phyloP scores from a whole-genome alignment of 2,797 vertebrate species.

The Bovichtus diacanthus region DNA sequence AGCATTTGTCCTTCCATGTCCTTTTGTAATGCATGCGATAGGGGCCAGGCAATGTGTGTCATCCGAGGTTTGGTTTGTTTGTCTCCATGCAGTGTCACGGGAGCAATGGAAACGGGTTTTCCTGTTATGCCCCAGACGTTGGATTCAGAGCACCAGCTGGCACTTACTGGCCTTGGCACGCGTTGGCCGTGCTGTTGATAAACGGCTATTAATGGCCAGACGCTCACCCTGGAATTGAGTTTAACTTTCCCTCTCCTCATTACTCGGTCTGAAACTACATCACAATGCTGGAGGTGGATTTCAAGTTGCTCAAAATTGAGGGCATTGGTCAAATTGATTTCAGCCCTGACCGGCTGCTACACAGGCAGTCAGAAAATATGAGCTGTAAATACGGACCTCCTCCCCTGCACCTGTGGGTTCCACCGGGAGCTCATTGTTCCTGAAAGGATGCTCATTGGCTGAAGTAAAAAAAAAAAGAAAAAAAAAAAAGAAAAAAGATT shows the following conservation, averaged over 20 bases:
- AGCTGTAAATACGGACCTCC: slow-evolving; percentile 39
- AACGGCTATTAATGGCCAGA: slow-evolving; percentile 71
- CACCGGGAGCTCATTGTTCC: slow-evolving; percentile 37
- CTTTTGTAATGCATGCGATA: slow-evolving; percentile 18
- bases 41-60: slow-evolving; percentile 4
- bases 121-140: slow-evolving; percentile 34
- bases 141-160: slow-evolving; percentile 69
- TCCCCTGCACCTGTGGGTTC: slow-evolving; percentile 12
- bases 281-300: slow-evolving; percentile 51
- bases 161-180: slow-evolving; percentile 60
- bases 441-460: slow-evolving; percentile 32
- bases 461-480: not conserved
- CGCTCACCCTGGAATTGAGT: slow-evolving; percentile 68
- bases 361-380: slow-evolving; percentile 48
- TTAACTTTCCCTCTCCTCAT: slow-evolving; percentile 62
- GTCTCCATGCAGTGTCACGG: slow-evolving; percentile 1
- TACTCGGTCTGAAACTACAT: slow-evolving; percentile 43
- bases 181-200: slow-evolving; percentile 57
- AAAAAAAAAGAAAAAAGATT: too few relatives aligned
- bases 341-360: slow-evolving; percentile 53
- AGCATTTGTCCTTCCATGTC: slow-evolving; percentile 20
- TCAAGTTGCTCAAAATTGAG: slow-evolving; percentile 65
- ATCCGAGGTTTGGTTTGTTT: slow-evolving; percentile 47
- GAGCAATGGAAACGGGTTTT: slow-evolving; percentile 34
- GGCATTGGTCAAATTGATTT: slow-evolving; percentile 75